These are phyloP conservation scores for Aphelinus certus DNA, from an alignment of 1,140 invertebrate species.

Conservation along the genomic window DNA sequence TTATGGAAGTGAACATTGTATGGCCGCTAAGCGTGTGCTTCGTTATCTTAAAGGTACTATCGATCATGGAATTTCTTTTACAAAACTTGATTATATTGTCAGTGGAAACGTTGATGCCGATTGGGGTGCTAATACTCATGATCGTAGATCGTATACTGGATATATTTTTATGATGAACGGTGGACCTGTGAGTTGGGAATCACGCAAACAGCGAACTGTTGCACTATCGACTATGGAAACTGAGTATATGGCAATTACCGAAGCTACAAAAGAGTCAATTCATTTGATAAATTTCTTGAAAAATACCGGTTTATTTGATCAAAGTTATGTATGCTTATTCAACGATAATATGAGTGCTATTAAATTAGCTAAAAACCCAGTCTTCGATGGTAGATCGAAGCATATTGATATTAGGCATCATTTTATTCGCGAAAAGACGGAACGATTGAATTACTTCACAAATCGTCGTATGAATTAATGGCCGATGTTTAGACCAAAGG, in stretches of 20 bases:
- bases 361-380: constrained; percentile 41
- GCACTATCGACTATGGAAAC: neutral
- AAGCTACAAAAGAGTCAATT: neutral
- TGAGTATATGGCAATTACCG: neutral
- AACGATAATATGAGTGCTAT: constrained; percentile 49
- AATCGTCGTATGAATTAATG: neutral
- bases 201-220: neutral
- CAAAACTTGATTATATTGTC: no score
- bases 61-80: no score
- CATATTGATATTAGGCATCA: constrained; percentile 47
- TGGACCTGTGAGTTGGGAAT: constrained; percentile 36
- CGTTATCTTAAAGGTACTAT: no score
- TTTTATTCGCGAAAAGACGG: constrained; percentile 39
- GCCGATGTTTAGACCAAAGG: no score
- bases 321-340: constrained; percentile 21
- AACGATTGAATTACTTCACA: neutral
- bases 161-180: constrained; percentile 44
- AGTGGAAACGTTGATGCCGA: constrained; percentile 37
- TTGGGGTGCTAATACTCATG: constrained; percentile 45
- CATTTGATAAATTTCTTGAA: neutral
- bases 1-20: neutral
- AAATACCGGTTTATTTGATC: neutral
- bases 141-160: constrained; percentile 44
- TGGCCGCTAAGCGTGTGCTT: neutral
- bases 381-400: constrained; percentile 44